Evolutionary conservation across 2,113 vertebrate species (phyloP).

Genomic region (Neodontobutis hainanensis): DNA sequence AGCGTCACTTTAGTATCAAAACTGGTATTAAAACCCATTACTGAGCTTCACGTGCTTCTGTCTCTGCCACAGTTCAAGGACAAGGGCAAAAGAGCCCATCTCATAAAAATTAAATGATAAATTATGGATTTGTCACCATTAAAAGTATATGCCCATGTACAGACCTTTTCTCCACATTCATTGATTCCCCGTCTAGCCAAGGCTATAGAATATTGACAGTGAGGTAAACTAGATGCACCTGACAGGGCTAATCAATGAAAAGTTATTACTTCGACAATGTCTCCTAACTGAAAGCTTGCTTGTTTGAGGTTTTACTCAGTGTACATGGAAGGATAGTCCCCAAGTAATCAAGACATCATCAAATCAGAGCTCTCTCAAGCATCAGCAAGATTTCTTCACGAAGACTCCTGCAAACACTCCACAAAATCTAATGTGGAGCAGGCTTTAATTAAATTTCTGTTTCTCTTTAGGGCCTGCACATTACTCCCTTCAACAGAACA

Average conservation of each 20-base stretch:
- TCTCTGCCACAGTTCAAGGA: not conserved
- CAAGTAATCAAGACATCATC: slow-evolving; percentile 23
- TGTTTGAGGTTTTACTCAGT: slow-evolving; percentile 27
- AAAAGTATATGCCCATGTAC: not conserved
- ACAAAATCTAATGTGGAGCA: slow-evolving; percentile 23
- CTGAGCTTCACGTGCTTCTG: not conserved
- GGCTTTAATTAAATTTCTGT: slow-evolving; percentile 65
- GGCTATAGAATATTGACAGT: slow-evolving; percentile 7
- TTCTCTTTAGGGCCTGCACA: slow-evolving; percentile 47
- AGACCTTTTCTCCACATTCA: not conserved
- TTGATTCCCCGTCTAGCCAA: slow-evolving; percentile 1
- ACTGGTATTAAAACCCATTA: not conserved
- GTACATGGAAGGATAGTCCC: not conserved
- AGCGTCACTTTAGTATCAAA: not conserved
- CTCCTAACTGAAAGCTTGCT: not conserved
- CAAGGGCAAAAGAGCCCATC: not conserved
- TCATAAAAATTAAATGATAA: slow-evolving; percentile 1
- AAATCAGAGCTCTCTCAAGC: not conserved
- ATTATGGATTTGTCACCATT: slow-evolving; percentile 3
- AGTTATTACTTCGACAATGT: slow-evolving; percentile 27
- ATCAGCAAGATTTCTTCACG: slow-evolving; percentile 13
- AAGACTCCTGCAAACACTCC: not conserved
- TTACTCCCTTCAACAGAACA: slow-evolving; percentile 41
- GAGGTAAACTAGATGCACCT: not conserved
- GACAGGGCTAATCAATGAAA: slow-evolving; percentile 10